Evolutionary conservation across 2,113 vertebrate genomes (phyloP).

Genomic region (Hassar affinis): DNA sequence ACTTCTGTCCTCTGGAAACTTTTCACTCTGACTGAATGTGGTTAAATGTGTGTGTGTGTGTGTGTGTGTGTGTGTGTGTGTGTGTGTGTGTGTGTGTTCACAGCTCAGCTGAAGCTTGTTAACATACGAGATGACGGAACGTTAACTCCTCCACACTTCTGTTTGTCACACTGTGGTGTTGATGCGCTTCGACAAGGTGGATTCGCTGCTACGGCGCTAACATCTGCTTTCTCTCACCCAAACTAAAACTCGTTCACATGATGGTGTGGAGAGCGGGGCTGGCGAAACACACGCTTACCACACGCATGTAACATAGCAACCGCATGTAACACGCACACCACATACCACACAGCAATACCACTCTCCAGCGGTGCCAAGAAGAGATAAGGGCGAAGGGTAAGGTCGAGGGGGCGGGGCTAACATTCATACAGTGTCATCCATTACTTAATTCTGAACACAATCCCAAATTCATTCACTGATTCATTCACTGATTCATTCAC

Average conservation of each 20-base stretch:
- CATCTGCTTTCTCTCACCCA: conserved; percentile 14
- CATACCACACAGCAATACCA: too few species aligned
- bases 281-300: neutral
- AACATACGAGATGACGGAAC: neutral
- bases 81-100: conserved; percentile 17
- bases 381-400: neutral
- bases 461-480: too few species aligned
- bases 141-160: conserved; percentile 7
- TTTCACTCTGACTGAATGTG: too few species aligned
- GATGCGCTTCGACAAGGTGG: neutral
- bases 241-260: neutral
- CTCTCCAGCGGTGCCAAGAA: neutral
- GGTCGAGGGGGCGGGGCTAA: too few species aligned
- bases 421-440: neutral
- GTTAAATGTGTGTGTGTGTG: neutral
- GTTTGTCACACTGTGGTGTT: neutral
- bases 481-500: too few species aligned
- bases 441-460: neutral
- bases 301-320: neutral
- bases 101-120: conserved; percentile 3
- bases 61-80: conserved; percentile 9
- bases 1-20: neutral
- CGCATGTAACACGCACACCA: too few species aligned
- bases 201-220: neutral
- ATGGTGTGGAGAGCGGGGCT: neutral